Conservation (phyloP, 2,797 vertebrate genomes). For the Oreochromis mossambicus region DNA sequence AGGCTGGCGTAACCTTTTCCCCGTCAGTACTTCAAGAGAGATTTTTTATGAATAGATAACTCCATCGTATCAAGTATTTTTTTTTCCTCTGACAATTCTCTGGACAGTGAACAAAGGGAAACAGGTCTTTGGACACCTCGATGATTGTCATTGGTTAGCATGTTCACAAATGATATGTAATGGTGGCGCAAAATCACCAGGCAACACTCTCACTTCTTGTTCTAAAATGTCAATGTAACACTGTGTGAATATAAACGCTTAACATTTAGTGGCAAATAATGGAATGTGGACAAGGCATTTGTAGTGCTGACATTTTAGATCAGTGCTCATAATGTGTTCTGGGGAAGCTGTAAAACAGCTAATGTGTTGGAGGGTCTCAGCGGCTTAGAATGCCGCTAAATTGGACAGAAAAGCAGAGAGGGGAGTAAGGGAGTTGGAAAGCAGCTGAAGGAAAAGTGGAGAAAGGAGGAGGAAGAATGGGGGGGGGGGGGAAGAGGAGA, state of each 20-base stretch:
- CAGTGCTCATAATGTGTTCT: conserved; percentile 69
- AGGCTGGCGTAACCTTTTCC: conserved; percentile 23
- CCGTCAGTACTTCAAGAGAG: conserved; percentile 10
- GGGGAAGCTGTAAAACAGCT: conserved; percentile 67
- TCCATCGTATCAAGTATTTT: conserved; percentile 6
- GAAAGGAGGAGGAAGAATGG: conserved; percentile 16
- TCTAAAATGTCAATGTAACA: conserved; percentile 72
- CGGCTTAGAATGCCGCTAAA: conserved; percentile 57
- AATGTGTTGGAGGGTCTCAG: conserved; percentile 63
- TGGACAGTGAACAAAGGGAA: conserved; percentile 13
- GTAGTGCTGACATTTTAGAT: conserved; percentile 78
- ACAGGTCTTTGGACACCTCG: not conserved
- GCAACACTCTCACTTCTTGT: conserved; percentile 16
- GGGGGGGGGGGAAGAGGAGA: not conserved
- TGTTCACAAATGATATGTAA: conserved; percentile 54
- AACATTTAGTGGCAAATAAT: conserved; percentile 72
- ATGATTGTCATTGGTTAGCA: conserved; percentile 52
- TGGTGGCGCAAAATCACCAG: conserved; percentile 33
- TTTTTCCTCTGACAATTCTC: not conserved
- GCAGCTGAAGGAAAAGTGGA: conserved; percentile 31
- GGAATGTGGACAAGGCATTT: conserved; percentile 70
- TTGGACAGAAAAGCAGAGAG: conserved; percentile 54
- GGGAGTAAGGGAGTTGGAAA: conserved; percentile 55
- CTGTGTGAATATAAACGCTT: conserved; percentile 69
- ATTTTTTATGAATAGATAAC: conserved; percentile 22